Evolutionary conservation across 2,888 invertebrate genomes (phyloP).

Genomic region (Patella pellucida): DNA sequence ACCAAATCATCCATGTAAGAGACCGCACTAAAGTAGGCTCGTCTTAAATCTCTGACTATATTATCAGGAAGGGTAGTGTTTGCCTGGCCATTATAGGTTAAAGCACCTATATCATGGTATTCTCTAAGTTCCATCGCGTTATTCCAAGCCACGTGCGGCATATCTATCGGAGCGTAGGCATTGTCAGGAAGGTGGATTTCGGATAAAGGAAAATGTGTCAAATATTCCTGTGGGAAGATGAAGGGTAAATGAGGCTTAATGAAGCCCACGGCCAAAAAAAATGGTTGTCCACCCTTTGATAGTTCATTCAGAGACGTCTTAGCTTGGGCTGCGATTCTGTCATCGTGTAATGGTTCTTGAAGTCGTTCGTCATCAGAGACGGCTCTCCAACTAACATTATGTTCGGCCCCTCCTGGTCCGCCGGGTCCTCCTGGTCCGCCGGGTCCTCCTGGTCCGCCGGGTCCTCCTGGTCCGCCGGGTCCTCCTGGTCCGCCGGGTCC

Average conservation of each 20-base stretch:
- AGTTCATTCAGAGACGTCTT: constrained; percentile 23
- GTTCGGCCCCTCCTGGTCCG: neutral
- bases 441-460: too few relatives aligned
- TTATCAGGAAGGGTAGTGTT: constrained; percentile 47
- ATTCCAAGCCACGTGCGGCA: constrained; percentile 53
- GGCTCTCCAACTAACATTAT: constrained; percentile 9
- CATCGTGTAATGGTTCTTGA: constrained; percentile 33
- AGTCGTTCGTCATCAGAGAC: constrained; percentile 3
- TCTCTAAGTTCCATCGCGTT: constrained; percentile 40
- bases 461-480: too few relatives aligned
- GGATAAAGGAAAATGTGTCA: constrained; percentile 59
- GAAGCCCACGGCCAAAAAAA: constrained; percentile 47
- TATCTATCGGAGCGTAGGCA: constrained; percentile 41
- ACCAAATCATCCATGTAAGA: constrained; percentile 43
- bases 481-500: too few relatives aligned
- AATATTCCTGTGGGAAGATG: constrained; percentile 48
- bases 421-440: too few relatives aligned
- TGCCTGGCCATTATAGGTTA: constrained; percentile 41
- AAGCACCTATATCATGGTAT: constrained; percentile 37
- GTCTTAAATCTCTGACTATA: constrained; percentile 35
- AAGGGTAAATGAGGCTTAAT: constrained; percentile 44
- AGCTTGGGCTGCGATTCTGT: constrained; percentile 31
- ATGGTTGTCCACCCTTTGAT: constrained; percentile 29
- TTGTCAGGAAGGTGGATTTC: constrained; percentile 43
- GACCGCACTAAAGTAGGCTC: constrained; percentile 46